phyloP scores from a whole-genome alignment of 1,140 invertebrate species.

The Anastrepha ludens region DNA sequence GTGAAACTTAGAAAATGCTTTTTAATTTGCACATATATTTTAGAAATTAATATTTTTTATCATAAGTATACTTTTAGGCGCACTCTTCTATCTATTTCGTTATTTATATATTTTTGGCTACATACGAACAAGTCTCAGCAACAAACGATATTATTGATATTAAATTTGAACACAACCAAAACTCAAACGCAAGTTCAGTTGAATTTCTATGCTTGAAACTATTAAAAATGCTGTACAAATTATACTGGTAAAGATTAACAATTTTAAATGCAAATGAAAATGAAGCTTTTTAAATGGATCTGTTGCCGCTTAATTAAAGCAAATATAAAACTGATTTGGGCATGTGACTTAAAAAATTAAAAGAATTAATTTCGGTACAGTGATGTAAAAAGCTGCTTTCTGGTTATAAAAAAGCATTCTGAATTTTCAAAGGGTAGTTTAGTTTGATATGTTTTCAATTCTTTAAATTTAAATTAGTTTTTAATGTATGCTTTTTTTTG shows the following conservation, averaged over 20 bases:
- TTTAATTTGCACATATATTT: no score
- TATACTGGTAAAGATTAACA: not conserved
- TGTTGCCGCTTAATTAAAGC: not conserved
- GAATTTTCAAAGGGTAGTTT: not conserved
- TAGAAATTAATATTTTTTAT: no score
- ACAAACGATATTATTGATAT: no score
- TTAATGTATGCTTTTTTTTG: not conserved
- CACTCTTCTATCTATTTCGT: no score
- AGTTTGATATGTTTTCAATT: not conserved
- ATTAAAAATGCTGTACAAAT: no score
- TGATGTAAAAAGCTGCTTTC: not conserved
- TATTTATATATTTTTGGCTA: no score
- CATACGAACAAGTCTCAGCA: no score
- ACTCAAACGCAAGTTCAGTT: not conserved
- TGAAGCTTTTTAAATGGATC: not conserved
- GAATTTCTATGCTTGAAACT: no score
- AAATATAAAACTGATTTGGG: not conserved
- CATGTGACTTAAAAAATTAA: not conserved
- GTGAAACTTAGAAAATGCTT: no score
- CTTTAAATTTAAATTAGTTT: not conserved
- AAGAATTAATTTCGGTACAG: not conserved
- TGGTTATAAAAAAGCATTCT: not conserved
- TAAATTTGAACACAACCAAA: not conserved
- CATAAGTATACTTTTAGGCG: no score
- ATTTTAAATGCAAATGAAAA: not conserved